Conservation (phyloP, 2,797 vertebrate species). For the Neoniphon sammara region DNA sequence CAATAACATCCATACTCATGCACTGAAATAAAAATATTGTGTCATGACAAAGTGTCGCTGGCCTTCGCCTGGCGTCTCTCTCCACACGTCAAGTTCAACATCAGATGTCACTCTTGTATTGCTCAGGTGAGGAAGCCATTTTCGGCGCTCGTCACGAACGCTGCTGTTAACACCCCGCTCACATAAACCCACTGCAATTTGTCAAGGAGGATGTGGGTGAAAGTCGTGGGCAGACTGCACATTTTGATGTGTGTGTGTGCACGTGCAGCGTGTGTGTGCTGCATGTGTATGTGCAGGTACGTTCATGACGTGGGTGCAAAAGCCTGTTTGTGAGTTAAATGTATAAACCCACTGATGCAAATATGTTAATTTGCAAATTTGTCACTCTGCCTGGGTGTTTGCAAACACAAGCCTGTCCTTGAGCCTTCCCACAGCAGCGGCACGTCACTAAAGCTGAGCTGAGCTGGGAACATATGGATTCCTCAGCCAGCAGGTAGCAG, state of each 20-base stretch:
- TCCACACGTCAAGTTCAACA: slow-evolving; percentile 5
- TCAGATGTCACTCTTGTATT: slow-evolving; percentile 31
- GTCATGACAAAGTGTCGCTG: neutral
- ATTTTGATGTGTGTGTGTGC: neutral
- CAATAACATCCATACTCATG: slow-evolving; percentile 2
- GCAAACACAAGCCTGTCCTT: slow-evolving; percentile 47
- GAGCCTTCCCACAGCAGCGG: slow-evolving; percentile 40
- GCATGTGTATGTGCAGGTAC: slow-evolving; percentile 3
- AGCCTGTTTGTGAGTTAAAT: slow-evolving; percentile 8
- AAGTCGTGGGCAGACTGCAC: slow-evolving; percentile 23
- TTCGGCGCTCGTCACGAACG: slow-evolving; percentile 10
- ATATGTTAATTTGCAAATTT: neutral
- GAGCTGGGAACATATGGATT: slow-evolving; percentile 42
- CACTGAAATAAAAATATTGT: neutral
- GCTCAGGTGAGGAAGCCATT: slow-evolving; percentile 46
- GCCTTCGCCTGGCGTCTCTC: slow-evolving; percentile 28
- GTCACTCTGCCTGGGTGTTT: slow-evolving; percentile 13
- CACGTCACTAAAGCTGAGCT: neutral
- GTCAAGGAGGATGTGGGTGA: slow-evolving; percentile 43
- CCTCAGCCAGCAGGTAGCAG: slow-evolving; percentile 42
- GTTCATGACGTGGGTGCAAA: neutral
- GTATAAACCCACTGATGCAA: neutral
- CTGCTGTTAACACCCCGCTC: slow-evolving; percentile 10
- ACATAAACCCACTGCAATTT: slow-evolving; percentile 17
- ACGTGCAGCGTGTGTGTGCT: neutral